phyloP scores from a whole-genome alignment of 1,140 invertebrate species.

The Brachionus sp. region DNA sequence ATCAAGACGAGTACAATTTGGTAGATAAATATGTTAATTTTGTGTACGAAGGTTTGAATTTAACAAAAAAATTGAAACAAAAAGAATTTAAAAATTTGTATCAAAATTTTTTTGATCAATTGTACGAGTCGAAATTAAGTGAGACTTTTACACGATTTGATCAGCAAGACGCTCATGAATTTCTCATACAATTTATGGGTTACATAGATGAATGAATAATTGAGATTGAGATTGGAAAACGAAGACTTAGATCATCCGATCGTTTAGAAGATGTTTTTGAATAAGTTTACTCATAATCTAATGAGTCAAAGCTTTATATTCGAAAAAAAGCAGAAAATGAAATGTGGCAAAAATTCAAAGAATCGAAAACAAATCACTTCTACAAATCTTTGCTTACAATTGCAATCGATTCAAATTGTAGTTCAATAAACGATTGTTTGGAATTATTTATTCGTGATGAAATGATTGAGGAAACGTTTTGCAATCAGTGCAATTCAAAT shows the following conservation, averaged over 20 bases:
- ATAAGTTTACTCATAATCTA: neutral
- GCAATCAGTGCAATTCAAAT: neutral
- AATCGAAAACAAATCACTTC: neutral
- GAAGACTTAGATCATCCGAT: neutral
- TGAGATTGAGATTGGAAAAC: neutral
- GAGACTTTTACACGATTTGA: neutral
- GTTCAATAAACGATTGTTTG: neutral
- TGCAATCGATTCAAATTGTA: neutral
- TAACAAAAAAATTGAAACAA: neutral
- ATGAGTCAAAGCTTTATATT: neutral
- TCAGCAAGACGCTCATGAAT: neutral
- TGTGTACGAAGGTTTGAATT: neutral
- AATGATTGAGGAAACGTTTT: neutral
- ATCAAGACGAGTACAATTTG: neutral
- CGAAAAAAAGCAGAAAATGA: neutral
- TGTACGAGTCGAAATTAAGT: neutral
- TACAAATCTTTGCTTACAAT: neutral
- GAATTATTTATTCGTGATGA: neutral
- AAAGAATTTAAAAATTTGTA: neutral
- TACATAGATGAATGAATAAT: neutral
- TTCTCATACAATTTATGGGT: neutral
- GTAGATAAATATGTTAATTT: neutral
- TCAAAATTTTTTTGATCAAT: neutral
- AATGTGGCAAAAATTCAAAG: neutral
- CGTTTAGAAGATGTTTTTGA: neutral